phyloP scores from a whole-genome alignment of 2,113 vertebrate species.

The Anoplopoma fimbria region DNA sequence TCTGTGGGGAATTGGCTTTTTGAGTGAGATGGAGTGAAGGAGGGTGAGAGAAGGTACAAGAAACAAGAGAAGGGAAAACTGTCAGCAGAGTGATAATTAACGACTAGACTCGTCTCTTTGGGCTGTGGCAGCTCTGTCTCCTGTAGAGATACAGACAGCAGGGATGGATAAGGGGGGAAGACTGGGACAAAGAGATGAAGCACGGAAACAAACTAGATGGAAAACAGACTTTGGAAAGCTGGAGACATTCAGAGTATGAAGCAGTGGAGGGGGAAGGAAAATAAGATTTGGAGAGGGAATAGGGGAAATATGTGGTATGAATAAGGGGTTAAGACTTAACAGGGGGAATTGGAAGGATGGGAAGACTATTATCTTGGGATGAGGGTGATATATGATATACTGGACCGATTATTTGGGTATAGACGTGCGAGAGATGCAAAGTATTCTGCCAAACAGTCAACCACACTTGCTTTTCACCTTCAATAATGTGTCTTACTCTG shows the following conservation, averaged over 20 bases:
- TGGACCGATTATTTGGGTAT: background rate
- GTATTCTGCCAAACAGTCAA: slow-evolving; percentile 24
- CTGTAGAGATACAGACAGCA: slow-evolving; percentile 54
- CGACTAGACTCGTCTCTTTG: slow-evolving; percentile 33
- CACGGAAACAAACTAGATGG: slow-evolving; percentile 24
- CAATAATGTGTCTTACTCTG: slow-evolving; percentile 1
- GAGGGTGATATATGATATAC: slow-evolving; percentile 14
- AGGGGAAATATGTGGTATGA: background rate
- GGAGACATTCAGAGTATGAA: background rate
- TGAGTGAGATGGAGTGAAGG: slow-evolving; percentile 20
- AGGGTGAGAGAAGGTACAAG: slow-evolving; percentile 16
- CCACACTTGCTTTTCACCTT: slow-evolving; percentile 13
- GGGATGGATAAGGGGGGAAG: slow-evolving; percentile 9
- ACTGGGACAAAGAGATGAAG: slow-evolving; percentile 41
- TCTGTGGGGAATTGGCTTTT: slow-evolving; percentile 38
- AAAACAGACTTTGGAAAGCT: slow-evolving; percentile 11
- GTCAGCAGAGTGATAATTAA: slow-evolving; percentile 66
- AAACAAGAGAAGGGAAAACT: slow-evolving; percentile 30
- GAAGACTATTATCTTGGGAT: slow-evolving; percentile 32
- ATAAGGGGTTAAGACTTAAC: slow-evolving; percentile 11
- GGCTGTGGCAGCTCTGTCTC: slow-evolving; percentile 35
- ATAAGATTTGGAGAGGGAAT: background rate
- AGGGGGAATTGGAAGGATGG: slow-evolving; percentile 5
- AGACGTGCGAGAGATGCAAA: slow-evolving; percentile 20
- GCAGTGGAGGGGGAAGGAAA: background rate